Conservation (phyloP, 2,113 vertebrate species). For the Okapia johnstoni region DNA sequence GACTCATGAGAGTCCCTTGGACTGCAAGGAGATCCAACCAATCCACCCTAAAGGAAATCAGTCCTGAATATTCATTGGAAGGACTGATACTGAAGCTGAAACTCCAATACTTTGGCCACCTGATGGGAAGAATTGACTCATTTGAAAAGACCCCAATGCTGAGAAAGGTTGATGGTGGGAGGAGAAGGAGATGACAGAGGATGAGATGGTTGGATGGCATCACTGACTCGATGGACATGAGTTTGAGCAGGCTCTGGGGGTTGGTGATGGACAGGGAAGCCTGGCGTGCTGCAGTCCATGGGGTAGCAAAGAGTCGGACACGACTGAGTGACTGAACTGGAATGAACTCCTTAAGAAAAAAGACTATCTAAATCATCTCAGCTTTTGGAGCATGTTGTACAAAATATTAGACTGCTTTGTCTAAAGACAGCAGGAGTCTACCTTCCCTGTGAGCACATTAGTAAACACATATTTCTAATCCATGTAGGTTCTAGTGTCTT, state of each 20-base stretch:
- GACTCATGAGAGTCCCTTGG: background rate
- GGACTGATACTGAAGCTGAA: background rate
- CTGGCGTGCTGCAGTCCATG: background rate
- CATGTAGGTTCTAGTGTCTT: constrained; percentile 10
- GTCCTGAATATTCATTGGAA: background rate
- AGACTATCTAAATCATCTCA: background rate
- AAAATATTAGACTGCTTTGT: constrained; percentile 35
- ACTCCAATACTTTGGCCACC: background rate
- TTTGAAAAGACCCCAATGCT: background rate
- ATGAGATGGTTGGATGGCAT: background rate
- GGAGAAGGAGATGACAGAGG: background rate
- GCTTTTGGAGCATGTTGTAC: background rate
- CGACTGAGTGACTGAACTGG: background rate
- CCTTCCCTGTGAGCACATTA: background rate
- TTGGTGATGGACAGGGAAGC: background rate
- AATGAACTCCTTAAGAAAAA: constrained; percentile 6
- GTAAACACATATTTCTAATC: constrained; percentile 32
- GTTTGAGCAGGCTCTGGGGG: background rate
- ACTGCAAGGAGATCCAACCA: background rate
- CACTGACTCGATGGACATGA: background rate
- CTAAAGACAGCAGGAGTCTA: background rate
- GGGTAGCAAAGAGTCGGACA: background rate
- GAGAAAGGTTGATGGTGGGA: background rate
- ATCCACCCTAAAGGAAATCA: background rate
- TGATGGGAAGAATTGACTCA: background rate